Conservation (phyloP, 2,797 vertebrate genomes). For the Neosalanx taihuensis region DNA sequence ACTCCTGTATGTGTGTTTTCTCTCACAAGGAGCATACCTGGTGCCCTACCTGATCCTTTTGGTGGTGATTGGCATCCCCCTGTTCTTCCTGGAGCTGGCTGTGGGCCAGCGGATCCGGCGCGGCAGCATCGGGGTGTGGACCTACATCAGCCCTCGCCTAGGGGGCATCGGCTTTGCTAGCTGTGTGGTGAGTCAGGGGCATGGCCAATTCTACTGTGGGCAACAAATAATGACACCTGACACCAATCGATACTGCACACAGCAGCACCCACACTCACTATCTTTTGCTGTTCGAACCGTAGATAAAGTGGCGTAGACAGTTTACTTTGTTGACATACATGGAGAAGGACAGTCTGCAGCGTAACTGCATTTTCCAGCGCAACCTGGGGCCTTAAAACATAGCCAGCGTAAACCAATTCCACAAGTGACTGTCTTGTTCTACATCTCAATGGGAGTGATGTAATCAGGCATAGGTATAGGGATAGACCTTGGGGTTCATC, state of each 20-base stretch:
- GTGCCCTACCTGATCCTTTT: conserved; percentile 92
- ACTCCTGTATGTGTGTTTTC: conserved; percentile 1
- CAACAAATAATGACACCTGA: not conserved
- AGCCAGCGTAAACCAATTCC: conserved; percentile 1
- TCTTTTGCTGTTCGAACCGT: not conserved
- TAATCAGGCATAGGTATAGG: not conserved
- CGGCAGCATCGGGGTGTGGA: conserved; percentile 98
- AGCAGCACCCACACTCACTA: not conserved
- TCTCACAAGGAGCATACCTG: conserved; percentile 88
- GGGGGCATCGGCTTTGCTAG: conserved; percentile 96
- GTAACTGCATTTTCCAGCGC: not conserved
- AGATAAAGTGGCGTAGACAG: not conserved
- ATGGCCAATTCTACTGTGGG: not conserved
- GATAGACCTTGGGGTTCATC: no score
- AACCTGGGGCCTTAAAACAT: not conserved
- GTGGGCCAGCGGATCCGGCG: conserved; percentile 93
- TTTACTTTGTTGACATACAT: no score
- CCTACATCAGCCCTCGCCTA: conserved; percentile 94
- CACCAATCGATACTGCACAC: not conserved
- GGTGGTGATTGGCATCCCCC: conserved; percentile 90
- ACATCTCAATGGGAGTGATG: not conserved
- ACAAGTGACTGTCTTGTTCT: not conserved
- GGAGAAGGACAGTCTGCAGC: not conserved
- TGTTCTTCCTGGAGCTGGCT: conserved; percentile 97
- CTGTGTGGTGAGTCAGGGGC: conserved; percentile 84